A percentile compares a stretch with the other conserved stretches of the same genome.
phyloP scores from a whole-genome alignment of 2,113 vertebrate species.

The Chrysemys picta region DNA sequence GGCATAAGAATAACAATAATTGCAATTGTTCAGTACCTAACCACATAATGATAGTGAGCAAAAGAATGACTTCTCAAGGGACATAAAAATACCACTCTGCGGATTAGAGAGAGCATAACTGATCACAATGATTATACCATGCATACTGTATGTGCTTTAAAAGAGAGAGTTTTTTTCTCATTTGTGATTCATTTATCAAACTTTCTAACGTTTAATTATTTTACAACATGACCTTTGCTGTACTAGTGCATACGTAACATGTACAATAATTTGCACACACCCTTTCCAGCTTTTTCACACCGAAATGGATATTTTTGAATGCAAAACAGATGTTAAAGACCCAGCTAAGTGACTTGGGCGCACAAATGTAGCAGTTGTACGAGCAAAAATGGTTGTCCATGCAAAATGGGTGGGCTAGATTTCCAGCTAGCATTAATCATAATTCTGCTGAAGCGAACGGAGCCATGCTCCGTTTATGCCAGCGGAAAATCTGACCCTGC shows the following conservation, averaged over 20 bases:
- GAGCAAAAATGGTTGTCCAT: neutral
- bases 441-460: neutral
- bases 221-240: neutral
- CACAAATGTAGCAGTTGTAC: neutral
- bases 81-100: neutral
- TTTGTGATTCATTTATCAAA: neutral
- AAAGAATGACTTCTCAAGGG: neutral
- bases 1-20: neutral
- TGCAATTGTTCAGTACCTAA: neutral
- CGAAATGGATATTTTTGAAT: neutral
- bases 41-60: neutral
- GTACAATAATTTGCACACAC: neutral
- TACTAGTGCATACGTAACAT: neutral
- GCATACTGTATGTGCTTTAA: neutral
- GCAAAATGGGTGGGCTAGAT: neutral
- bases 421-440: neutral
- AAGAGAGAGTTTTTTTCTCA: neutral
- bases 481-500: neutral
- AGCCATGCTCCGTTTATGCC: neutral
- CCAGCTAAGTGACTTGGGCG: neutral
- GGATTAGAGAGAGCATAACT: neutral
- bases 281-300: neutral
- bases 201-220: neutral
- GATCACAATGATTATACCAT: neutral
- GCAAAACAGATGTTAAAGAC: neutral